Evolutionary conservation across 2,113 vertebrate species (phyloP).

Genomic region (Actenoides hombroni): DNA sequence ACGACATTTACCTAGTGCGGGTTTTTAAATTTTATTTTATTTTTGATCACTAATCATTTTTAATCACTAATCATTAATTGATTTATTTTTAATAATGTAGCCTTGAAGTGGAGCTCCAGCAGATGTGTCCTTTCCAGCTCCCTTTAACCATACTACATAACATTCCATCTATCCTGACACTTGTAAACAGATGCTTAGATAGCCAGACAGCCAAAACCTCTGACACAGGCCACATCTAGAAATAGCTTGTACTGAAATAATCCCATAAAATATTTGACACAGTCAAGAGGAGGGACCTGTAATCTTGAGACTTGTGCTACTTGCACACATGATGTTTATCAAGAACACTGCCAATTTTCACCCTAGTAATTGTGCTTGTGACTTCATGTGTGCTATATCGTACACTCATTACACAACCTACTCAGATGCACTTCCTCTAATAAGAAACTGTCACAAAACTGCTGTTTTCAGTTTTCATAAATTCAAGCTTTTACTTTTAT

Average conservation of each 20-base stretch:
- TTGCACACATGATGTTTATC: background rate
- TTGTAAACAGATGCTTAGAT: slow-evolving; percentile 38
- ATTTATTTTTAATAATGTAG: background rate
- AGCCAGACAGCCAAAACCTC: background rate
- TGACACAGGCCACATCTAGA: slow-evolving; percentile 4
- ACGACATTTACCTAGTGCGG: background rate
- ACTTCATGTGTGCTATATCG: background rate
- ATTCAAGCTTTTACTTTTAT: background rate
- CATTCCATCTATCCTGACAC: background rate
- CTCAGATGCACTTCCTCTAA: background rate
- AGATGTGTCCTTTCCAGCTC: background rate
- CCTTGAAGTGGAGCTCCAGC: background rate
- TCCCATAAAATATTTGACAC: background rate
- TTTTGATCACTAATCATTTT: background rate
- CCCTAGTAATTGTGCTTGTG: background rate
- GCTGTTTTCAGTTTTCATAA: background rate
- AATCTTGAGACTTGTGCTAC: background rate
- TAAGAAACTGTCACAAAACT: background rate
- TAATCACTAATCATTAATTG: background rate
- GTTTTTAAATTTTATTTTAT: background rate
- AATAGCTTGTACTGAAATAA: slow-evolving; percentile 15
- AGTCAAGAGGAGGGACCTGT: background rate
- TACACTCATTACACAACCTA: background rate
- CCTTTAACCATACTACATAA: background rate
- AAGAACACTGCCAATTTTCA: background rate